Evolutionary conservation across 2,113 vertebrate genomes (phyloP).

Genomic region (Epinephelus cyanopodus): DNA sequence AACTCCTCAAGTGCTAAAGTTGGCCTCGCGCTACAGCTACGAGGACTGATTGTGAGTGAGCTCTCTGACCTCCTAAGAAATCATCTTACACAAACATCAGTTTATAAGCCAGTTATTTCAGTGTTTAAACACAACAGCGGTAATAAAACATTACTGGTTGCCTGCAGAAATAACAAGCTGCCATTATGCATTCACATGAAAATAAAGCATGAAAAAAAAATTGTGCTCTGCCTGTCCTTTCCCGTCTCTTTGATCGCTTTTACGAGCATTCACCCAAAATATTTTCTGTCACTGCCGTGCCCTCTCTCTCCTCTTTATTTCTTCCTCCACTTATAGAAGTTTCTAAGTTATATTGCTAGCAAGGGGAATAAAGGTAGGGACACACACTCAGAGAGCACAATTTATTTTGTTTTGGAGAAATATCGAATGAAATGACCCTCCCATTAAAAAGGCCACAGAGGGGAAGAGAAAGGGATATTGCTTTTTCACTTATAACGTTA

Average conservation of each 20-base stretch:
- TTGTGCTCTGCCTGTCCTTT: background rate
- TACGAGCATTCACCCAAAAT: constrained; percentile 24
- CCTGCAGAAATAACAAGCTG: constrained; percentile 6
- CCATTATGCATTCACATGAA: constrained; percentile 6
- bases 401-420: constrained; percentile 80
- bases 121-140: background rate
- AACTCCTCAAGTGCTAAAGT: constrained; percentile 30
- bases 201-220: constrained; percentile 5
- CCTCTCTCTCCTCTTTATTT: constrained; percentile 41
- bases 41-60: background rate
- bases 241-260: constrained; percentile 12
- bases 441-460: constrained; percentile 80
- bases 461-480: constrained; percentile 75
- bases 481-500: constrained; percentile 78
- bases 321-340: constrained; percentile 67
- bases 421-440: constrained; percentile 80
- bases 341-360: constrained; percentile 75
- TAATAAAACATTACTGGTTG: background rate
- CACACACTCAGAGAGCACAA: constrained; percentile 73
- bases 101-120: constrained; percentile 3
- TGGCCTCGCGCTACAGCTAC: background rate
- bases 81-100: background rate
- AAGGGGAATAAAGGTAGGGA: constrained; percentile 77
- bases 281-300: constrained; percentile 5
- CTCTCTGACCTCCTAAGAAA: constrained; percentile 23